Evolutionary conservation across 1,140 invertebrate genomes (phyloP), one percentile per base, ranked within the genome.

Genomic region (Teleogryllus occipitalis): DNA sequence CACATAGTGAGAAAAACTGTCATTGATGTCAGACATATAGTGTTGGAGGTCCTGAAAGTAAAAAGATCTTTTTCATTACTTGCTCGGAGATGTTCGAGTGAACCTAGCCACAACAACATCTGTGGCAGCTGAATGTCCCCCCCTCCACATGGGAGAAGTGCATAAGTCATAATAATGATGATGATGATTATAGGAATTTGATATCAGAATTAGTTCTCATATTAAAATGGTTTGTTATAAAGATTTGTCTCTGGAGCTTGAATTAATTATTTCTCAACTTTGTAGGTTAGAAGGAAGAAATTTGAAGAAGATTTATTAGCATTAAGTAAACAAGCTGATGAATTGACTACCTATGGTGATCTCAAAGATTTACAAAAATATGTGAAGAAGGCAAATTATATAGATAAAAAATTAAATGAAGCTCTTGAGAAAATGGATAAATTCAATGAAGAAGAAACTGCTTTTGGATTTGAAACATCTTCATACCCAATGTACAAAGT

Each of bases 401-500:
- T 98, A 0, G 92, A 97, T 83, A 88, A 91, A 80, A 93, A 89
- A 84, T 87, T 92, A 12, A 85, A 88, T 80, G 83, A 86, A 78
- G 96, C 96, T 12, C 90, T 96, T 84, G 90, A 92, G 72, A 94
- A 90, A 82, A 97, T 98, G 80, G 94, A 97, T 83, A 89, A 91
- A 79, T 97, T 98, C 82, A 99, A 99, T 85, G 92, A 92, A 84
- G 97, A 99, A 85, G 97, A 99, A 85, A 89, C 90, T 81, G 90
- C 96, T 48, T 98, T 96, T 85, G 93, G 92, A 15, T 98, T 95
- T 93, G 93, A 97, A 84, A 85, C 92, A 14, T 96, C 96, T 0
- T 91, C 94, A 78, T 98, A 98, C 90, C 96, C 96, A 0, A 88
- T 94, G 80, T 89, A 96, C 80, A 94, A 91, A 83, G 84, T 89